These are phyloP conservation scores for Anthoscopus minutus DNA, from an alignment of 2,113 vertebrate genomes.

Conservation along the genomic window DNA sequence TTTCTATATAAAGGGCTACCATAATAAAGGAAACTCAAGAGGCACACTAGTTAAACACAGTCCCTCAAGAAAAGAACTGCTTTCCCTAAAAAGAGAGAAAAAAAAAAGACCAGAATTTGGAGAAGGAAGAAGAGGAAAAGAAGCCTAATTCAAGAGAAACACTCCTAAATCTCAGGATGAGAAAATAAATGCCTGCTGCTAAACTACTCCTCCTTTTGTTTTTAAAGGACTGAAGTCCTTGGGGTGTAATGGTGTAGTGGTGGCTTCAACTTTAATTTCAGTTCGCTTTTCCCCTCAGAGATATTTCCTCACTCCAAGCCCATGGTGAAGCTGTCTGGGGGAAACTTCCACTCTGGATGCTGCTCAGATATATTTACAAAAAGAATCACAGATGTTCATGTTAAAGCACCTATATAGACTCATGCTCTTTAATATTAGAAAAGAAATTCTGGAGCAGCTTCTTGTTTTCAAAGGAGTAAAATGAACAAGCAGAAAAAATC, in stretches of 20 bases:
- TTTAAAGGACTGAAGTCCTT: neutral
- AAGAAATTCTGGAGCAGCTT: neutral
- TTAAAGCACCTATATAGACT: neutral
- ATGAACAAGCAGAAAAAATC: neutral
- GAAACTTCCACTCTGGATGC: neutral
- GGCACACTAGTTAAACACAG: neutral
- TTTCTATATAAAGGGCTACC: neutral
- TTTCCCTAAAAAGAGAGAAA: neutral
- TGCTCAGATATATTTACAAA: neutral
- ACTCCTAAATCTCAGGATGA: neutral
- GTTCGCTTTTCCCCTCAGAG: neutral
- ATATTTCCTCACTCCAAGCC: neutral
- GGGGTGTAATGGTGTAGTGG: neutral
- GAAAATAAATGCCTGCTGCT: neutral
- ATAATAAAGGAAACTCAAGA: neutral
- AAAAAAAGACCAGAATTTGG: neutral
- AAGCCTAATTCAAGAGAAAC: neutral
- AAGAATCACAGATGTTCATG: neutral
- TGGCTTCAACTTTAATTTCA: neutral
- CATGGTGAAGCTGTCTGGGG: neutral
- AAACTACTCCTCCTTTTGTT: neutral
- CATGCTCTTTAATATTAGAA: neutral
- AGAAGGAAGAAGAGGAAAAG: neutral
- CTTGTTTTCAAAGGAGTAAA: neutral
- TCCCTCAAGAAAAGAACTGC: neutral